phyloP scores from a whole-genome alignment of 2,113 vertebrate species.

The Chauna torquata region DNA sequence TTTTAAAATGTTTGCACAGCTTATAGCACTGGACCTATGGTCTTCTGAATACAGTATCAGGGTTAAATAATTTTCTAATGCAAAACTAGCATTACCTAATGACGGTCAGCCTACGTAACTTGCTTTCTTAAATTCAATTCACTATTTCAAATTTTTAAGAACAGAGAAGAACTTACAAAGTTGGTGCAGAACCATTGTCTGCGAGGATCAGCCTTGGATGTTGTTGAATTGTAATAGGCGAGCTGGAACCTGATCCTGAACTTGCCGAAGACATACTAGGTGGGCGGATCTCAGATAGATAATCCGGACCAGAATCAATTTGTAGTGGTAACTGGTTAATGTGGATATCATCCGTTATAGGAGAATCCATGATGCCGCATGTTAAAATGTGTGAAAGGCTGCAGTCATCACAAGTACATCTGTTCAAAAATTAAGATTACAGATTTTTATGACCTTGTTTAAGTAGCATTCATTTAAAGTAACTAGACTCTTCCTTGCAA shows the following conservation, averaged over 20 bases:
- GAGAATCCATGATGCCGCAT: constrained; percentile 96
- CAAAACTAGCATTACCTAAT: background rate
- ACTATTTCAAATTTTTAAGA: background rate
- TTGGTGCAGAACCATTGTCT: constrained; percentile 81
- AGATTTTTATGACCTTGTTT: background rate
- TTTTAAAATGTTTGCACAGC: background rate
- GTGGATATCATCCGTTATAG: constrained; percentile 89
- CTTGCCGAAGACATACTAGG: constrained; percentile 95
- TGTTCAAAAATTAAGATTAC: constrained; percentile 65
- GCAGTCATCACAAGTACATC: constrained; percentile 98
- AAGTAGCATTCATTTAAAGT: background rate
- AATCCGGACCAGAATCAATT: constrained; percentile 86
- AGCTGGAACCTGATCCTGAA: constrained; percentile 90
- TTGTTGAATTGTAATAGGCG: constrained; percentile 91
- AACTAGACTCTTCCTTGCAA: background rate
- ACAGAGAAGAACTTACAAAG: constrained; percentile 84
- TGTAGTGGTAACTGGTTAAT: constrained; percentile 89
- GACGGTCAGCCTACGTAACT: background rate
- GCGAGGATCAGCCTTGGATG: constrained; percentile 86
- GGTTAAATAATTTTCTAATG: background rate
- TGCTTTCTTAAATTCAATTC: background rate
- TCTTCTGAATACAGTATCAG: background rate
- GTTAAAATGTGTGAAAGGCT: constrained; percentile 98
- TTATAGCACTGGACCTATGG: background rate
- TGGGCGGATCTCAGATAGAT: constrained; percentile 88